Conservation (phyloP, 2,888 invertebrate species). For the Choreutis nemorana region DNA sequence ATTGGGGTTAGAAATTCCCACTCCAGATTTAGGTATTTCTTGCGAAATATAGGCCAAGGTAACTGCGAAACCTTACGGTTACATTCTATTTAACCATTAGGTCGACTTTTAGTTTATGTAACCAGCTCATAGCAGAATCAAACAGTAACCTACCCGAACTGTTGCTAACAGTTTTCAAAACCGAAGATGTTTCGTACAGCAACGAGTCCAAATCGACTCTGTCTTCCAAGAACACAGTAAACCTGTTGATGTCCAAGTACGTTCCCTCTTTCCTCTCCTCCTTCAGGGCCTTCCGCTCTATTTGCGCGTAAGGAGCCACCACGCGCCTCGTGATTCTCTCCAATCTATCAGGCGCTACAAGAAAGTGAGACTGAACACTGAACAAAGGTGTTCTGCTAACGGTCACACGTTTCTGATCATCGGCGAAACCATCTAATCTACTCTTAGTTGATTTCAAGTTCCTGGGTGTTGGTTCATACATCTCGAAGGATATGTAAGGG, state of each 20-base stretch:
- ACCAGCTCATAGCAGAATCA: too few relatives aligned
- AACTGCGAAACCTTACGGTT: neutral
- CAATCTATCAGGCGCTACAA: conserved; percentile 47
- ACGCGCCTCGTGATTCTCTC: conserved; percentile 66
- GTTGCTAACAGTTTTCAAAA: conserved; percentile 61
- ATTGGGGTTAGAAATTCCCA: too few relatives aligned
- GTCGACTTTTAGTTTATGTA: too few relatives aligned
- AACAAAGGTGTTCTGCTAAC: too few relatives aligned
- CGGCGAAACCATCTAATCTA: conserved; percentile 17
- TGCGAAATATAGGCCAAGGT: too few relatives aligned
- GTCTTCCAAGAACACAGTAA: conserved; percentile 61
- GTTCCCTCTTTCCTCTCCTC: conserved; percentile 33
- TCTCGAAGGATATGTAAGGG: too few relatives aligned
- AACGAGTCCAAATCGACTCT: conserved; percentile 62
- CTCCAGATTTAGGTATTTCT: too few relatives aligned
- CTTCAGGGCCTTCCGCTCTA: conserved; percentile 43
- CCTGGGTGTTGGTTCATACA: conserved; percentile 19
- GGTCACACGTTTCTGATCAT: conserved; percentile 1
- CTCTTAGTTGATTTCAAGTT: conserved; percentile 30
- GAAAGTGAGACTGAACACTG: conserved; percentile 48
- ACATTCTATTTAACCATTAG: too few relatives aligned
- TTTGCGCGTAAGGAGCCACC: conserved; percentile 66
- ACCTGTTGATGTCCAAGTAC: conserved; percentile 49
- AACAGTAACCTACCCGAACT: conserved; percentile 50
- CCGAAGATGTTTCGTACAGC: conserved; percentile 64